phyloP scores from a whole-genome alignment of 2,113 vertebrate species.

The Rhombomys opimus region DNA sequence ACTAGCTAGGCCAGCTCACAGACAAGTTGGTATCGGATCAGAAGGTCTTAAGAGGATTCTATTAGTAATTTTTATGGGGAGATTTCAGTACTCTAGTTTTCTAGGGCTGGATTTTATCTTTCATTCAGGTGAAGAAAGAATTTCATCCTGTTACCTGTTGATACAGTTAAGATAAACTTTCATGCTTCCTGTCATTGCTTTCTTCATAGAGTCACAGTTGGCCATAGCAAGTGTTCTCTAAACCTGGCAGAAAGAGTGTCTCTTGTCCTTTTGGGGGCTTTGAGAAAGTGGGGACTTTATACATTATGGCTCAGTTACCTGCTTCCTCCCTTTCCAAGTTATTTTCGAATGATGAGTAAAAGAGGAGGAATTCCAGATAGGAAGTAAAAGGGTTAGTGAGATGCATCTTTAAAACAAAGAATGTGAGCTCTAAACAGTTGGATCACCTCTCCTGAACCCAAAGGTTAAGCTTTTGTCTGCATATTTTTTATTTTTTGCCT shows the following conservation, averaged over 20 bases:
- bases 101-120: conserved; percentile 23
- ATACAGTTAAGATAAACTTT: neutral
- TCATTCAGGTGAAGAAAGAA: neutral
- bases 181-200: neutral
- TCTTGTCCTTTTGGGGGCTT: neutral
- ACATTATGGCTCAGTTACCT: neutral
- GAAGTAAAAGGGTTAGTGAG: conserved; percentile 21
- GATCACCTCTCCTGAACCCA: conserved; percentile 45
- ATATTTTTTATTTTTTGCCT: neutral
- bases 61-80: neutral
- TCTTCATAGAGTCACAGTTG: neutral
- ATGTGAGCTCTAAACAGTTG: conserved; percentile 10
- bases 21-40: neutral
- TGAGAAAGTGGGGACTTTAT: neutral
- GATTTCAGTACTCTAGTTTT: neutral
- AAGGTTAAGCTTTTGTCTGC: conserved; percentile 16
- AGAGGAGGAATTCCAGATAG: conserved; percentile 9
- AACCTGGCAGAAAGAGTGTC: neutral
- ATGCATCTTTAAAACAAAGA: conserved; percentile 22
- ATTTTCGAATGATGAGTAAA: conserved; percentile 10
- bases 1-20: neutral
- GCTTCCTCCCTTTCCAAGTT: conserved; percentile 24
- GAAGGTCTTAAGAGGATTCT: neutral
- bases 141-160: neutral
- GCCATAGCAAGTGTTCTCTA: neutral